These are phyloP conservation scores for Dolichopus griseipennis DNA, from an alignment of 2,888 invertebrate species.

Conservation along the genomic window DNA sequence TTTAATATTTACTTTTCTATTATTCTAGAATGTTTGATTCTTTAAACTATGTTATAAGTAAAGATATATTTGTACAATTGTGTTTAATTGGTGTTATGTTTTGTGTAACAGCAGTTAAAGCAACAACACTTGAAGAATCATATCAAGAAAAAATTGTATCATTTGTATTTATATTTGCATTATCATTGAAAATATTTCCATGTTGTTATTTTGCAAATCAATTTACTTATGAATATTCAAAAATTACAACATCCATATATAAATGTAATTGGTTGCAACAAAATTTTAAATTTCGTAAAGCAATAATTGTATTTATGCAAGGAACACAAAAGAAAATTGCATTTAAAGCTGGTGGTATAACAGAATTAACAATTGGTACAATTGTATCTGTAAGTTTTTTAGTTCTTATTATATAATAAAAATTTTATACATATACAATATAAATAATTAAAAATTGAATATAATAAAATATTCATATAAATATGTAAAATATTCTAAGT, in stretches of 20 bases:
- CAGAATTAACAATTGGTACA: neutral
- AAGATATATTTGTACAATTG: neutral
- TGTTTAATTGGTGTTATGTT: neutral
- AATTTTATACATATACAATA: neutral
- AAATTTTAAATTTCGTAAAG: neutral
- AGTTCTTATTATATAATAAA: too few species aligned
- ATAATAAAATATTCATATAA: too few species aligned
- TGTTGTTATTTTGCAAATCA: conserved; percentile 1
- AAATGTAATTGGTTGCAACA: neutral
- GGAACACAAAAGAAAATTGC: conserved; percentile 4
- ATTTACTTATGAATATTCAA: neutral
- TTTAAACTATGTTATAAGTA: neutral
- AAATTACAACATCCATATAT: neutral
- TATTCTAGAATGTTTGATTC: neutral
- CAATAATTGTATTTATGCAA: neutral
- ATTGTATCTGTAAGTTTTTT: neutral
- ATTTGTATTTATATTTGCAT: neutral
- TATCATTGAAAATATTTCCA: neutral
- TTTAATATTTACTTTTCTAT: neutral
- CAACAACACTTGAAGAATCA: neutral
- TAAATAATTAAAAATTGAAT: too few species aligned
- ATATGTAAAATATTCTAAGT: too few species aligned
- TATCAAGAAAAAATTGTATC: neutral
- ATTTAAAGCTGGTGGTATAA: neutral
- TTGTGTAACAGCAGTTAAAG: neutral